These are phyloP conservation scores for Ondatra zibethicus DNA, from an alignment of 2,113 vertebrate species.

Conservation along the genomic window DNA sequence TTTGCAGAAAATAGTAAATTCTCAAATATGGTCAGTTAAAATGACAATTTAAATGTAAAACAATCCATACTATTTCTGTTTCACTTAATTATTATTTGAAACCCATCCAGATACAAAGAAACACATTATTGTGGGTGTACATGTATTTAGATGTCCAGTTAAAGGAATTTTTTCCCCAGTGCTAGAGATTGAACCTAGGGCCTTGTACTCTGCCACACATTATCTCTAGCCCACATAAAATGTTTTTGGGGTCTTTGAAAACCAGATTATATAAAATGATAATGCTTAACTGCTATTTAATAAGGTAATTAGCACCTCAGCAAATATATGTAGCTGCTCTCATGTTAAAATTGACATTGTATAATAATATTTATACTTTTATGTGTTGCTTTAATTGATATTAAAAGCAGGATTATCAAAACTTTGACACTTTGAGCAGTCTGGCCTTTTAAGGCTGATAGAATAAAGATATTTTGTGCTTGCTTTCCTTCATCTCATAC, in stretches of 20 bases:
- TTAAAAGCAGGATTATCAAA: slow-evolving; percentile 41
- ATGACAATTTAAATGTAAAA: slow-evolving; percentile 38
- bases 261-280: slow-evolving; percentile 23
- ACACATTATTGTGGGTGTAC: not conserved
- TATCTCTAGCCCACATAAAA: not conserved
- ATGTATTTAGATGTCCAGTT: slow-evolving; percentile 11
- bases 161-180: not conserved
- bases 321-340: not conserved
- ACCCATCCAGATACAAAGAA: slow-evolving; percentile 1
- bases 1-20: slow-evolving; percentile 35
- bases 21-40: slow-evolving; percentile 26
- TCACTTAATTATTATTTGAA: slow-evolving; percentile 46
- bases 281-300: not conserved
- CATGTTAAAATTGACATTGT: slow-evolving; percentile 21
- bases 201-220: not conserved
- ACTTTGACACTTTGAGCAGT: slow-evolving; percentile 15
- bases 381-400: not conserved
- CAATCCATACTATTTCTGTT: slow-evolving; percentile 43
- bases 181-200: not conserved
- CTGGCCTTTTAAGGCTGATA: not conserved
- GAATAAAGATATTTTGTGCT: slow-evolving; percentile 46
- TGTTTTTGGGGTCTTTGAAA: slow-evolving; percentile 11
- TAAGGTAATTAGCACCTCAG: not conserved
- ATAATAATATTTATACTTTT: not conserved
- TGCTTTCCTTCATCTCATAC: slow-evolving; percentile 13